Base-by-base conservation (phyloP, 2,113 vertebrate genomes). In the Callospermophilus lateralis region DNA sequence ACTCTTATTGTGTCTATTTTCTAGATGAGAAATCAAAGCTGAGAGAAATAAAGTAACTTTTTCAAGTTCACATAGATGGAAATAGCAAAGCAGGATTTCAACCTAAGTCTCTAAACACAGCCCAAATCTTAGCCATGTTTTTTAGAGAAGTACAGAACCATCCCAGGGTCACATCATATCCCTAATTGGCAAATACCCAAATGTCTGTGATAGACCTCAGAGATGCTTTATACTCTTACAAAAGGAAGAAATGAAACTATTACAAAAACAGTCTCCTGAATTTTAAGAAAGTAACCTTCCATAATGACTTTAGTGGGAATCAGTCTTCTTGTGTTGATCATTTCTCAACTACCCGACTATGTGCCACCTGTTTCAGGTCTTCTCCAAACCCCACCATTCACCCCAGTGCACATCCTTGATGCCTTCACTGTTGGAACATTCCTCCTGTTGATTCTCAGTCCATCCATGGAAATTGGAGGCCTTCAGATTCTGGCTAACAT, bases 401-500 rank as follows among this genome's bases (percentile, higher is more conserved):
- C 2, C 37, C 22, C 39, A 61, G 37, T 28, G 30, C 28, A 34
- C 6, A 28, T 20, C 12, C 15, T 20, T 55, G 70, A 51, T n/a
- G 67, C 61, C n/a, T 11, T 91, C 39, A 17, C 4, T 53, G 73
- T 17, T 94, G 67, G 80, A 87, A 84, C 70, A 85, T 24, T 77
- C 42, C 63, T 95, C 58, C 32, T 96, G 39, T 42, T 34, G 51
- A 95, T 39, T 74, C 88, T 94, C 37, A 53, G n/a, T 78, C 30
- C 63, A 80, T 73, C 34, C 73, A n/a, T 39, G 55, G 92, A 92
- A 87, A 61, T 90, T 45, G 88, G 84, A 96, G 93, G 84, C 89
- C 84, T 30, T 96, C 76, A n/a, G 48, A 45, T 89, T 81, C 93
- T 97, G 93, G 94, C 93, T 84, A 51, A 77, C 86, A 58, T 51